These are phyloP conservation scores for Nothura maculosa DNA, from an alignment of 2,797 vertebrate species.

Conservation along the genomic window DNA sequence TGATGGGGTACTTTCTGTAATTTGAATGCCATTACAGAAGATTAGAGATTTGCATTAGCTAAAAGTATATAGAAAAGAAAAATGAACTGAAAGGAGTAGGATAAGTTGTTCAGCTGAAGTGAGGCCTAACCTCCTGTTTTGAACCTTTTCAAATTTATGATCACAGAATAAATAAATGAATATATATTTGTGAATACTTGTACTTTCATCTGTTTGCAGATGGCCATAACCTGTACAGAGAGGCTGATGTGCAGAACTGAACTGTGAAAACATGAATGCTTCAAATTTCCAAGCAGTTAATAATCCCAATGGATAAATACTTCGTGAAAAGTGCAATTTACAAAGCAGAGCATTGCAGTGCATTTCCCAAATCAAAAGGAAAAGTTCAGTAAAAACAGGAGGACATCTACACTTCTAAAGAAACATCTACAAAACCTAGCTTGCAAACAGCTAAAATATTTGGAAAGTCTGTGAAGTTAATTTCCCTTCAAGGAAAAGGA, in stretches of 20 bases:
- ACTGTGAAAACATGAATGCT: not conserved
- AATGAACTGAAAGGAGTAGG: not conserved
- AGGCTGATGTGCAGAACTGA: not conserved
- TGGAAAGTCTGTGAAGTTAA: not conserved
- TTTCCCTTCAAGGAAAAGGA: not conserved
- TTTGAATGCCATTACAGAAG: not conserved
- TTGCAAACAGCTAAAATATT: not conserved
- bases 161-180: not conserved
- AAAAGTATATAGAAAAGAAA: not conserved
- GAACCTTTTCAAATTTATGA: not conserved
- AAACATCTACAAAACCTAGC: not conserved
- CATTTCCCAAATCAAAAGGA: not conserved
- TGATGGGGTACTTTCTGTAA: not conserved
- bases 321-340: not conserved
- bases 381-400: not conserved
- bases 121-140: not conserved
- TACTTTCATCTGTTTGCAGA: constrained; percentile 11
- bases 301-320: not conserved
- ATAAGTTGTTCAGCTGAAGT: not conserved
- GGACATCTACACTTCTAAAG: not conserved
- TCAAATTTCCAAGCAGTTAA: not conserved
- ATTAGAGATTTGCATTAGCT: not conserved
- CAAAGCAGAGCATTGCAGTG: not conserved
- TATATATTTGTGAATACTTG: not conserved
- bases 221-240: not conserved